Percentiles rank a stretch among this genome's conserved stretches.
phyloP scores from a whole-genome alignment of 53 echinoderm and acorn worm genomes.

The Echinarachnius parma region DNA sequence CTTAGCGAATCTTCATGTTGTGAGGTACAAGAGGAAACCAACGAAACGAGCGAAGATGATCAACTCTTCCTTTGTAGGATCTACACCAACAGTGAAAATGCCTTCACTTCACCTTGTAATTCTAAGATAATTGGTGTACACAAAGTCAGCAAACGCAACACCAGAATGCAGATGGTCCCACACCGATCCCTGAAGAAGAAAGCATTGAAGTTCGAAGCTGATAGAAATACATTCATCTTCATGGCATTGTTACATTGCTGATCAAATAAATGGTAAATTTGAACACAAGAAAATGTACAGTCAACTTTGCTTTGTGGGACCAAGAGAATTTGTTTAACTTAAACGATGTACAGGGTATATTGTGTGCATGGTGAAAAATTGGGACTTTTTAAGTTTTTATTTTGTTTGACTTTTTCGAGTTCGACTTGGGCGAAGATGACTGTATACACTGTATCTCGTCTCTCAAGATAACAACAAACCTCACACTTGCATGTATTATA shows the following conservation, averaged over 20 bases:
- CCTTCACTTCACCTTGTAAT: slow-evolving; percentile 58
- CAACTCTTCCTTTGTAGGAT: slow-evolving; percentile 58
- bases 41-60: slow-evolving; percentile 48
- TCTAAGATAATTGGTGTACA: slow-evolving; percentile 65
- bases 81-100: slow-evolving; percentile 55
- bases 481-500: too few species aligned
- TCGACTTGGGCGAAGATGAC: too few species aligned
- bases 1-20: slow-evolving; percentile 60
- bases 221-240: slow-evolving; percentile 51
- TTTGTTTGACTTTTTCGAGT: too few species aligned
- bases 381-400: too few species aligned
- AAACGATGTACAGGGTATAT: too few species aligned
- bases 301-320: too few species aligned
- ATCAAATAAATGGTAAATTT: slow-evolving; percentile 38
- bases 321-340: too few species aligned
- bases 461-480: too few species aligned
- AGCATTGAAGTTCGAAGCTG: slow-evolving; percentile 49
- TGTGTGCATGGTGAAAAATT: too few species aligned
- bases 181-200: slow-evolving; percentile 38
- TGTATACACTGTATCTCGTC: too few species aligned
- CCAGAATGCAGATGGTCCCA: slow-evolving; percentile 53
- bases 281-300: neutral
- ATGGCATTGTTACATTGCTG: slow-evolving; percentile 59
- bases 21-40: slow-evolving; percentile 57
- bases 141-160: slow-evolving; percentile 50